Evolutionary conservation across 2,113 vertebrate species (phyloP), one percentile per base, ranked within the genome.

Genomic region (Upupa epops): DNA sequence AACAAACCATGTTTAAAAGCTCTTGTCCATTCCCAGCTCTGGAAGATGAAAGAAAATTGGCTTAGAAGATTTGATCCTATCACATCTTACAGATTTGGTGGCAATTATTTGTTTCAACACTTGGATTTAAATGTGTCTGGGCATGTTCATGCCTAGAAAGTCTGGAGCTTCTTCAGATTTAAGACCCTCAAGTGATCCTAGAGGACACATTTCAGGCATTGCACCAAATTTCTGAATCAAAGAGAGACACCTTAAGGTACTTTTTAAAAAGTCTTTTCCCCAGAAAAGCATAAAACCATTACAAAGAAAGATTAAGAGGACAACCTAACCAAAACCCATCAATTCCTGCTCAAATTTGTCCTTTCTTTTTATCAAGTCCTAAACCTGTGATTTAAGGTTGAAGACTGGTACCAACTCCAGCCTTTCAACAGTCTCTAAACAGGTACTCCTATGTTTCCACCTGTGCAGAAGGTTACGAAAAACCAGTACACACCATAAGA

Each of bases 41-140:
- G 14, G 25, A 69, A 64, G 17, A 46, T 28, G 37, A 68, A 68
- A 64, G 32, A 81, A 49, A 71, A 22, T 28, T 31, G 37, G 22
- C 49, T 29, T 64, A n/a, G 34, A 86, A 71, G 22, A 64, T 29
- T 7, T 52, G 31, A 51, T 52, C 34, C 66, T 48, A 56, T 51
- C 34, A 24, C 21, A 49, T 14, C n/a, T 46, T 22, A 10, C 0
- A 0, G 10, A 60, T 17, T 51, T 22, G 32, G 11, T 29, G 70
- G 48, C 54, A 68, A 46, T 13, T 29, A 83, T 83, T 21, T 64
- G 11, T n/a, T 66, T 45, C 73, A 28, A 11, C 11, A 1, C 20
- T 63, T 58, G 0, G 1, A 15, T 37, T 46, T 21, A 76, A 56
- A 63, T 9, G 49, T 31, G 51, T n/a, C 29, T 55, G 63, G 74